These are phyloP conservation scores for Xenopus tropicalis DNA, from an alignment of 2,113 vertebrate genomes.

Conservation along the genomic window UCB_Xtro_10.0 CM004444.2:112463501-112464000, in stretches of 20 bases:
- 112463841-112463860: conserved; percentile 14
- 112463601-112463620: conserved; percentile 78
- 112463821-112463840: conserved; percentile 15
- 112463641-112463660: conserved; percentile 69
- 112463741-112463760: conserved; percentile 62
- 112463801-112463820: conserved; percentile 10
- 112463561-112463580: conserved; percentile 71
- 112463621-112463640: conserved; percentile 75
- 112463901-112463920: neutral
- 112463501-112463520: conserved; percentile 57
- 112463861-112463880: neutral
- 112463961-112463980: too few species aligned
- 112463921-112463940: too few species aligned
- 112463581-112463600: conserved; percentile 75
- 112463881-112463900: neutral
- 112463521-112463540: conserved; percentile 66
- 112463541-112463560: conserved; percentile 77
- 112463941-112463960: too few species aligned
- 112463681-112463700: conserved; percentile 76
- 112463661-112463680: conserved; percentile 73
- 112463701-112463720: conserved; percentile 69
- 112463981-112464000: too few species aligned
- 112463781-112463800: conserved; percentile 30
- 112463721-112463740: conserved; percentile 74
- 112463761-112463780: conserved; percentile 21